Conservation (phyloP, 2,888 invertebrate genomes). For the Operophtera brumata region DNA sequence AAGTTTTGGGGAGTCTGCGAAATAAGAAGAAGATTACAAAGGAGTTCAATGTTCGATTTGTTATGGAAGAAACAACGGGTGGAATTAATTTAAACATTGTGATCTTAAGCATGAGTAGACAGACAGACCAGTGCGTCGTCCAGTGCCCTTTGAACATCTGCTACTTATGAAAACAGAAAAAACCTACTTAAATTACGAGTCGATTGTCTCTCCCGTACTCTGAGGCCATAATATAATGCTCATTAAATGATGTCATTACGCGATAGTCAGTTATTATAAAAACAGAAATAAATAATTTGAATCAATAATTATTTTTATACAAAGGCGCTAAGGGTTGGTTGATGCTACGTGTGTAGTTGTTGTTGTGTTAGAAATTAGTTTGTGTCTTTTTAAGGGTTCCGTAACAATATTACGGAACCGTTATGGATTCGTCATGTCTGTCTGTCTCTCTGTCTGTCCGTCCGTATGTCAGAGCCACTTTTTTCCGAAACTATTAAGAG, state of each 20-base stretch:
- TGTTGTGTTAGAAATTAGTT: too few relatives aligned
- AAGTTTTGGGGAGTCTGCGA: not conserved
- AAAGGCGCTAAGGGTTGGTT: not conserved
- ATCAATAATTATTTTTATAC: slow-evolving; percentile 3
- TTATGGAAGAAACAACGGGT: slow-evolving; percentile 21
- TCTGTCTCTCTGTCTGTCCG: too few relatives aligned
- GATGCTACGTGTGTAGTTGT: too few relatives aligned
- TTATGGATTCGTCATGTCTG: too few relatives aligned
- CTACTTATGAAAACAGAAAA: slow-evolving; percentile 59
- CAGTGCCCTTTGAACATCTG: slow-evolving; percentile 70
- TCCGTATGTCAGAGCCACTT: too few relatives aligned
- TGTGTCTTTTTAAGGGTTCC: too few relatives aligned
- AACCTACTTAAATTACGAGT: slow-evolving; percentile 29
- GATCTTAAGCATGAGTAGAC: slow-evolving; percentile 41
- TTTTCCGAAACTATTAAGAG: too few relatives aligned
- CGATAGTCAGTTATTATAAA: slow-evolving; percentile 17
- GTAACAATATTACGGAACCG: too few relatives aligned
- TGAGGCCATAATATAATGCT: slow-evolving; percentile 47
- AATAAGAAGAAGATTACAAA: slow-evolving; percentile 5
- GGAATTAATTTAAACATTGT: slow-evolving; percentile 63
- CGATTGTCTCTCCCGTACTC: slow-evolving; percentile 48
- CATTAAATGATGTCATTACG: slow-evolving; percentile 46
- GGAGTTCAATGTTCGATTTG: slow-evolving; percentile 12
- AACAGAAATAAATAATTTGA: slow-evolving; percentile 10
- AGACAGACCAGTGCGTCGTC: slow-evolving; percentile 44